A percentile compares a stretch with the other conserved stretches of the same genome.
Conservation (phyloP, 2,888 invertebrate species). For the Gymnosoma rotundatum region DNA sequence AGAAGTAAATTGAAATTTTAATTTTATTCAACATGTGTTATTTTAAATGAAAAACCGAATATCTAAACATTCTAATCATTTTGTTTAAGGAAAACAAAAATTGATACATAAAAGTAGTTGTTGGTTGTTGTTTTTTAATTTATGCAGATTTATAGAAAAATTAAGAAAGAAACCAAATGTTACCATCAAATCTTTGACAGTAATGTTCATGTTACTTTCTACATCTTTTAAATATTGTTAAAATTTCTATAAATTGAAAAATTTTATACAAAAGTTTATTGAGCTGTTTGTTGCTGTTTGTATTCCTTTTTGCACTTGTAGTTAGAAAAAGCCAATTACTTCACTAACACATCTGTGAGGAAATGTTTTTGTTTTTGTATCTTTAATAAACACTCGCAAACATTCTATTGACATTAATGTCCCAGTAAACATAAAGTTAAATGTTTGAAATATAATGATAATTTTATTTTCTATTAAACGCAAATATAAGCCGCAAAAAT, state of each 20-base stretch:
- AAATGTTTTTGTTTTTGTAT: slow-evolving; percentile 3
- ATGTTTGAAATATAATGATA: too few relatives aligned
- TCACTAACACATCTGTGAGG: slow-evolving; percentile 44
- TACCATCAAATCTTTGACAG: slow-evolving; percentile 13
- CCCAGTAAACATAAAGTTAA: background rate
- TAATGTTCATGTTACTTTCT: slow-evolving; percentile 15
- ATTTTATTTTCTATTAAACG: too few relatives aligned
- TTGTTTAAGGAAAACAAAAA: slow-evolving; percentile 2
- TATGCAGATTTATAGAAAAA: slow-evolving; percentile 36
- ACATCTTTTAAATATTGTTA: slow-evolving; percentile 24
- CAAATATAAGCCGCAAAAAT: too few relatives aligned
- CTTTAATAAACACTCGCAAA: slow-evolving; percentile 24
- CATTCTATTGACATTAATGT: slow-evolving; percentile 36
- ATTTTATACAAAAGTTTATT: slow-evolving; percentile 44
- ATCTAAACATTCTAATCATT: slow-evolving; percentile 28
- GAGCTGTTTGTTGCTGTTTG: slow-evolving; percentile 27
- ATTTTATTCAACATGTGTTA: background rate
- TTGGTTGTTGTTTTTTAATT: slow-evolving; percentile 36
- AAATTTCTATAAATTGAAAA: slow-evolving; percentile 48
- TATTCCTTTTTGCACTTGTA: slow-evolving; percentile 11
- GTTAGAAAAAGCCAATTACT: slow-evolving; percentile 63
- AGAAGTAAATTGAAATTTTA: too few relatives aligned
- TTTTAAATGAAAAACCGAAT: background rate
- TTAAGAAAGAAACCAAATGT: slow-evolving; percentile 46
- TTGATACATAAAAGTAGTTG: too few relatives aligned